Evolutionary conservation across 2,113 vertebrate genomes (phyloP), one percentile per base, ranked within the genome.

Genomic region (Procapra przewalskii): DNA sequence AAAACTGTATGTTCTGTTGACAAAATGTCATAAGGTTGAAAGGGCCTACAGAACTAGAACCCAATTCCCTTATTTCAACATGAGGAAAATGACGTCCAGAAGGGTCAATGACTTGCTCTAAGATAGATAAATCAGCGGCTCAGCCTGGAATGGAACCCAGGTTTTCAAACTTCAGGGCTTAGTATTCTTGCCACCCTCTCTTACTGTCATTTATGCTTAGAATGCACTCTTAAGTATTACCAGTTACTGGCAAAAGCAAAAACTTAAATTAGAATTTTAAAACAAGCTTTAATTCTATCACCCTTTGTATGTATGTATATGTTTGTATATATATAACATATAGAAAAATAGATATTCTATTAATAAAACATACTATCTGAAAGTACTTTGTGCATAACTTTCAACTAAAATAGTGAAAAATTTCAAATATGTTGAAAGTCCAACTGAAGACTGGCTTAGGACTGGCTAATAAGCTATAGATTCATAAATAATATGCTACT

Each of bases 201-300:
- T 92, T 80, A 89, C 57, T 79, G n/a, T 57, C 59, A 84, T 11
- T 45, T 50, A 43, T 25, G 40, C 60, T 84, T 85, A 40, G 23
- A 50, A 96, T 57, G 13, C 57, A 77, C 40, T 84, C 43, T 81
- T 94, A 93, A 85, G 9, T 27, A 97, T 33, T 43, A 91, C 16
- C 48, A 93, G 50, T 82, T 94, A 57, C 16, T 55, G 21, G 16
- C 33, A 4, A 77, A 94, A 57, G 48, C 23, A 82, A 62, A 94
- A 92, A 59, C 57, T 50, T 80, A 7, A 12, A 75, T 62, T 36
- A 88, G 43, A 90, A 90, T 89, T 82, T 86, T 40, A 79, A 91
- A 67, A 80, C 9, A 97, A 59, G 43, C 67, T 96, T 52, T 91
- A 97, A 96, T 91, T 12, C 50, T 93, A 77, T 62, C 36, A 96